Base-by-base conservation (phyloP, 2,888 invertebrate genomes). In the Aromia moschata region DNA sequence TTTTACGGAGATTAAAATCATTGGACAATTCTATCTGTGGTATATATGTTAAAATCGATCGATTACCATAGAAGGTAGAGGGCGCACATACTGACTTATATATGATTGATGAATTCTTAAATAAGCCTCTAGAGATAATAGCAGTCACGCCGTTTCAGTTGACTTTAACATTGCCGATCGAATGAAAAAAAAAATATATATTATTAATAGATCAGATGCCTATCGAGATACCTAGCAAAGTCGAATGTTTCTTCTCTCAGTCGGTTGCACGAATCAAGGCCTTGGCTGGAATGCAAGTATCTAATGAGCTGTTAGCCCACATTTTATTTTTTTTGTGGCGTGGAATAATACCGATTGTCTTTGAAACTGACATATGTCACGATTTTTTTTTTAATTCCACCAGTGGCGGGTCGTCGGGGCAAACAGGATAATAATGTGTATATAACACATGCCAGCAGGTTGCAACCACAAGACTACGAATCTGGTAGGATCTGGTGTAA, bases 1-100 rank as follows among this genome's bases (percentile, higher is more conserved):
- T 60, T 59, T 51, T 49, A 46, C 43, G 43, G 45, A 56, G 56
- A 60, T 60, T 60, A 58, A 52, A 53, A 52, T 58, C 62, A 45
- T 16, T 25, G 31, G 41, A 15, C 52, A 43, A 59, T 54, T 61
- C 40, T 41, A 17, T 41, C 16, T 41, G 40, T 5, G 40, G 40
- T 17, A 17, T 17, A 41, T 41, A 16, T 41, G n/a, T 41, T 41
- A 15, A 41, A 25, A 30, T 30, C 33, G 12, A 30, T 30, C 33
- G n/a, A 33, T 33, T 33, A 5, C 33, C 33, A 33, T 10, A 7
- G 30, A 44, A 25, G 30, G 17, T 4, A 30, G 5, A 9, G 14
- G n/a, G 12, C 12, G 30, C 15, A 30, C 44, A 44, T 14, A 15
- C 5, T 7, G 30, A n/a, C 44, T 14, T 30, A 44, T 30, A 17